Evolutionary conservation across 92 coral and sea anemone genomes (phyloP).

Genomic region (Epizoanthus scotinus): DNA sequence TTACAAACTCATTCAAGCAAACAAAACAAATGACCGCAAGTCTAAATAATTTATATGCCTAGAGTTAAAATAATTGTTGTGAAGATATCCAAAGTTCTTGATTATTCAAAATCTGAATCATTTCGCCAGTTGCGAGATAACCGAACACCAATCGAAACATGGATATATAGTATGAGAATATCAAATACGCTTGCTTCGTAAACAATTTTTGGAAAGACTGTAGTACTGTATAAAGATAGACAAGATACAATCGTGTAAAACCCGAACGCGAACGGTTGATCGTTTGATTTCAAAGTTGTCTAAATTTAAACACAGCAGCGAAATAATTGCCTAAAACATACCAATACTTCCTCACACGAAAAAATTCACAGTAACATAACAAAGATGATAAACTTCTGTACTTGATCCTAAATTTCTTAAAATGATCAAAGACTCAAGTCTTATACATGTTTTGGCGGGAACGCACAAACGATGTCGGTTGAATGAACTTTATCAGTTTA

Average conservation of each 20-base stretch:
- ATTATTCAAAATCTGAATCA: not conserved
- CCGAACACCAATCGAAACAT: not conserved
- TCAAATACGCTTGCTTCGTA: too few species aligned
- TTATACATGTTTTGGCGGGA: not conserved
- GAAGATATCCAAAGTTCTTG: not conserved
- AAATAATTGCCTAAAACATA: not conserved
- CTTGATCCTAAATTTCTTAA: too few species aligned
- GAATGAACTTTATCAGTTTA: too few species aligned
- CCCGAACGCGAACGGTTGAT: not conserved
- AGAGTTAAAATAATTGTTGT: slow-evolving; percentile 34
- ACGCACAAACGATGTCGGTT: slow-evolving; percentile 11
- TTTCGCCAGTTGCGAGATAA: not conserved
- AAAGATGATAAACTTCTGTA: too few species aligned
- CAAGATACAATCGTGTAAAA: too few species aligned
- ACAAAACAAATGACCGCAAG: slow-evolving; percentile 38
- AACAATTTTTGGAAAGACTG: too few species aligned
- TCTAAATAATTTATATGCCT: slow-evolving; percentile 21
- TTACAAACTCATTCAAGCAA: slow-evolving; percentile 39
- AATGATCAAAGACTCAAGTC: not conserved
- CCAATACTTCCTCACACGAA: not conserved
- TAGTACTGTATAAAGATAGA: too few species aligned
- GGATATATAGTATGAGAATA: not conserved
- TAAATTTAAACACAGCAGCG: not conserved
- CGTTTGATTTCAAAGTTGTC: slow-evolving; percentile 19
- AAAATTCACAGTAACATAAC: not conserved